Evolutionary conservation across 2,113 vertebrate genomes (phyloP), one percentile per base, ranked within the genome.

Genomic region (Passer domesticus): DNA sequence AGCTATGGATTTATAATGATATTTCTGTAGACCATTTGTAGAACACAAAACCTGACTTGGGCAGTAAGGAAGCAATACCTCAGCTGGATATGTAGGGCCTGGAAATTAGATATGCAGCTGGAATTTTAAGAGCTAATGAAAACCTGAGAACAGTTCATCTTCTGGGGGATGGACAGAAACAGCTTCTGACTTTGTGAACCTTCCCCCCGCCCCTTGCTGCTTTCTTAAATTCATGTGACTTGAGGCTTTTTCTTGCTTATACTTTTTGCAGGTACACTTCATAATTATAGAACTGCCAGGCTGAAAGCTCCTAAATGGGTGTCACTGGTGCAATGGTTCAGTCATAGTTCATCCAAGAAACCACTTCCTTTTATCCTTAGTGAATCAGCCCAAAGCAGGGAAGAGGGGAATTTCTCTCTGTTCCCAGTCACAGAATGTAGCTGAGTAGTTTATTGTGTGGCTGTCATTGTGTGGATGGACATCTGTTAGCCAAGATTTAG

Each of bases 1-100:
- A 95, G 91, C 78, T 91, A 81, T 93, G 81, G 92, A 93, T 95
- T 94, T 96, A 92, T 96, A 96, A 96, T 83, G 69, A 93, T 95
- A 97, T 94, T 96, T 89, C 75, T 67, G 60, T 86, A 95, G 64
- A 92, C 47, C 64, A 89, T 89, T 94, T 96, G 86, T 83, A 96
- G 85, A 96, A 95, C 85, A 96, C 56, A 94, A 94, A 96, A 93
- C 70, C 77, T 91, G 96, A 94, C 77, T 95, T 93, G 94, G 85
- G 83, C 80, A 69, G 83, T 74, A 93, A 96, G 60, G 67, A 96
- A 87, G 87, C 64, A 72, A 92, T 92, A 79, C 53, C 64, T 94
- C 90, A 93, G 72, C 39, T 94, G 86, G 85, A 70, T 89, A 93
- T 21, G 53, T 58, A 87, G 22, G 20, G 58, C 33, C 64, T 83